A percentile compares a stretch with the other conserved stretches of the same genome.
Conservation (phyloP, 2,888 invertebrate species). For the Eurois occulta region DNA sequence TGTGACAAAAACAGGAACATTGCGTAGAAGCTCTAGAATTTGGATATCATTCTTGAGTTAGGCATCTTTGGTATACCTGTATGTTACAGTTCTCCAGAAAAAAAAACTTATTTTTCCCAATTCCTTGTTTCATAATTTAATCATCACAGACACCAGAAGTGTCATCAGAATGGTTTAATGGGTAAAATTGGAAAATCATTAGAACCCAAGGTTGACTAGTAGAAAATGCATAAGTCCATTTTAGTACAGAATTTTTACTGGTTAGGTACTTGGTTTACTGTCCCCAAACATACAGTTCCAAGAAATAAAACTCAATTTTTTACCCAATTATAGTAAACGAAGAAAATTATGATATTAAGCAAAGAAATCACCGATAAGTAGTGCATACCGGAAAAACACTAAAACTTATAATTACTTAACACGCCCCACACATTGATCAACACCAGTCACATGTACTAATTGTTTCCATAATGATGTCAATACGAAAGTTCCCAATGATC, state of each 20-base stretch:
- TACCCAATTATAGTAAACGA: neutral
- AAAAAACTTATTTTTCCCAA: neutral
- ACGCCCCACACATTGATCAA: slow-evolving; percentile 45
- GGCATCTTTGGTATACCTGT: neutral
- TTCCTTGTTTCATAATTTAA: neutral
- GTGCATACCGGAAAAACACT: neutral
- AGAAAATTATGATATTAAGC: neutral
- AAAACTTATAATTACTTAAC: slow-evolving; percentile 8
- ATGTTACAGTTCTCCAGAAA: neutral
- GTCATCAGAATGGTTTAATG: neutral
- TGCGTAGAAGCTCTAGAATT: neutral
- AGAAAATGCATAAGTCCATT: neutral
- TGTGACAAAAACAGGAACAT: neutral
- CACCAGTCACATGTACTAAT: slow-evolving; percentile 58
- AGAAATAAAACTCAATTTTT: no score
- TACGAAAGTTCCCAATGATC: slow-evolving; percentile 62
- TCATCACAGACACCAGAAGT: neutral
- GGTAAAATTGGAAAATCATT: neutral
- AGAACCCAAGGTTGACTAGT: neutral
- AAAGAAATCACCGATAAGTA: neutral
- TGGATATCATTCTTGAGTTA: neutral
- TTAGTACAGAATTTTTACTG: neutral
- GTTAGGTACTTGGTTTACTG: no score
- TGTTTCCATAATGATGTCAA: slow-evolving; percentile 58
- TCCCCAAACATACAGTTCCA: no score